Base-by-base conservation (phyloP, 2,888 invertebrate species). In the Tipula unca region DNA sequence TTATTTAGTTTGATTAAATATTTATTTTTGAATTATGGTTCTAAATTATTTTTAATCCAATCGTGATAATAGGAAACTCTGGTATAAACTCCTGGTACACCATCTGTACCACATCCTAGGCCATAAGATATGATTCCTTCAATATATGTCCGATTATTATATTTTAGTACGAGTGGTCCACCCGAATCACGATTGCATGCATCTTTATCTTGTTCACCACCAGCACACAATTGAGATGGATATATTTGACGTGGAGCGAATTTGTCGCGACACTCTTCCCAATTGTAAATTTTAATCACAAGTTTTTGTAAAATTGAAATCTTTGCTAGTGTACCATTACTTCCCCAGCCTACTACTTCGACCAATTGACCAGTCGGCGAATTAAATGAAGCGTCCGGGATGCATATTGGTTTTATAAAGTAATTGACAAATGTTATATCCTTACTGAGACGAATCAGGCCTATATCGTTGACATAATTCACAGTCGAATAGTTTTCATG, bases 391-490 rank as follows among this genome's bases (percentile, higher is more conserved):
- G 2, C 1, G 8, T 32, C 25, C 1, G 69, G 17, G 3, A 83
- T 83, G 86, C 94, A 94, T 48, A 94, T 92, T 0, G 94, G 94
- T 86, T 91, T 90, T 29, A 93, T 91, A 69, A 25, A 20, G 87
- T 90, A 94, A 88, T 92, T 93, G 8, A 88, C 93, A 87, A 92
- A 93, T 1, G 88, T 85, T 0, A 94, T 94, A 20, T 93, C 91
- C 1, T 89, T 88, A 0, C 91, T 88, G 0, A 96, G 90, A 86
- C 96, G 92, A 25, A 96, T 88, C 14, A 96, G 90, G 0, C 95
- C 96, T 85, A 96, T 95, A 88, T 96, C 96, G 88, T 95, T 90
- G 5, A 69, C 25, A 20, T 10, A 25, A 20, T 69, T 10, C 8
- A 10, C 13, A 8, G 69, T 3, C 25, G 69, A 69, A 69, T 69